These are phyloP conservation scores for Drosophila micromelanica DNA, from an alignment of 1,140 invertebrate genomes.

Conservation along the genomic window DNA sequence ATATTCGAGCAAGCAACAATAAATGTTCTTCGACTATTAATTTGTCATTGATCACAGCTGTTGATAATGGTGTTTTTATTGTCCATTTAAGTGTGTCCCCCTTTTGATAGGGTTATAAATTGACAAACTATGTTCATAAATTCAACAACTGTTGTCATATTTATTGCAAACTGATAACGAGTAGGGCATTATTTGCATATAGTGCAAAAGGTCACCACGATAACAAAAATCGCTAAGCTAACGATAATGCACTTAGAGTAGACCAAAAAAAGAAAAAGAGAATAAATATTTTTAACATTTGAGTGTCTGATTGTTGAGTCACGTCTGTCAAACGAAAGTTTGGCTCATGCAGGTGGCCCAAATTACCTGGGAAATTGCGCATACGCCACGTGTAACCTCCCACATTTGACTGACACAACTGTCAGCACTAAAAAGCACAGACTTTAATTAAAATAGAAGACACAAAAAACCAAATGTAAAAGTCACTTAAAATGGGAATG, in stretches of 20 bases:
- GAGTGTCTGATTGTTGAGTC: not conserved
- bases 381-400: slow-evolving; percentile 36
- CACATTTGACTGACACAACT: slow-evolving; percentile 33
- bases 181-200: slow-evolving; percentile 15
- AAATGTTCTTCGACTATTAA: not conserved
- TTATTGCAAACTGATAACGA: slow-evolving; percentile 6
- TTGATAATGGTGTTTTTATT: slow-evolving; percentile 13
- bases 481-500: slow-evolving; percentile 9
- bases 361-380: slow-evolving; percentile 41
- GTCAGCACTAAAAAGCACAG: slow-evolving; percentile 42
- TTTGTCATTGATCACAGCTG: slow-evolving; percentile 14
- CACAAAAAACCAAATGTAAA: slow-evolving; percentile 22
- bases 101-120: slow-evolving; percentile 10
- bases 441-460: slow-evolving; percentile 51
- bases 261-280: not conserved
- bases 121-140: slow-evolving; percentile 33
- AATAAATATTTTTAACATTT: not conserved
- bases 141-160: not conserved
- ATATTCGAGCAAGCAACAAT: not conserved
- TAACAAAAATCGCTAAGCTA: slow-evolving; percentile 10
- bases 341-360: slow-evolving; percentile 27
- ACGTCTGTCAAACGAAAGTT: slow-evolving; percentile 4
- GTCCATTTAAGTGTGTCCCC: not conserved
- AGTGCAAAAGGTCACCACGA: slow-evolving; percentile 11
- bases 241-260: not conserved